Evolutionary conservation across 1,140 invertebrate genomes (phyloP).

Genomic region (Hypothenemus hampei): DNA sequence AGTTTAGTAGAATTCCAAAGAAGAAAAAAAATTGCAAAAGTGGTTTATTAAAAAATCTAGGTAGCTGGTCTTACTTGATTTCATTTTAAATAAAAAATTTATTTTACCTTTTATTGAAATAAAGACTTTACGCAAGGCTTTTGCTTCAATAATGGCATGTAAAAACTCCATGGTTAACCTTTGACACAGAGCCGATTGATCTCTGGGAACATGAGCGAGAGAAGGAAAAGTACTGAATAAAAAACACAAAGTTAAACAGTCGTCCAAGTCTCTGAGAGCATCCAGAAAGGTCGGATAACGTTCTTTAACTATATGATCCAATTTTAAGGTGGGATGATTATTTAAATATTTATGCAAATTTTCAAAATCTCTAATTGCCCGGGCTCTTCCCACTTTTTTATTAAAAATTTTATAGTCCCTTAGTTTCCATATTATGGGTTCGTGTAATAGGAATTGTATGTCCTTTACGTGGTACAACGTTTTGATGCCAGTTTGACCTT

Average conservation of each 20-base stretch:
- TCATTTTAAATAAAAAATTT: neutral
- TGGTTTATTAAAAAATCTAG: no score
- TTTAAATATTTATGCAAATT: conserved; percentile 67
- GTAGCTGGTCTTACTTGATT: neutral
- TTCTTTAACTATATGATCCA: conserved; percentile 98
- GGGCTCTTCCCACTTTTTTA: conserved; percentile 72
- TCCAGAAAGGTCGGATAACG: conserved; percentile 97
- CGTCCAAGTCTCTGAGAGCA: conserved; percentile 93
- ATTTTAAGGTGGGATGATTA: conserved; percentile 79
- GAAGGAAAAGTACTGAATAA: conserved; percentile 94
- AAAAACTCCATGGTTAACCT: conserved; percentile 92
- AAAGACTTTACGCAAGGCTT: conserved; percentile 92
- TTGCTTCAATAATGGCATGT: conserved; percentile 91
- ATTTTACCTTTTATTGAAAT: conserved; percentile 87
- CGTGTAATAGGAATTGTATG: conserved; percentile 93
- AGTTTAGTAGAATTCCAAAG: no score
- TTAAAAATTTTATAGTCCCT: conserved; percentile 81
- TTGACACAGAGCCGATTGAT: conserved; percentile 72
- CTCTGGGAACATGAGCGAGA: conserved; percentile 66
- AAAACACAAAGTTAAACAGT: conserved; percentile 92
- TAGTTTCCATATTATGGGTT: conserved; percentile 94
- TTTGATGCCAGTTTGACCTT: conserved; percentile 83
- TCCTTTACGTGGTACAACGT: conserved; percentile 94
- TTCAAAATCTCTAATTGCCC: conserved; percentile 72
- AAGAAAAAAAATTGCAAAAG: no score